Conservation (phyloP, 1,140 invertebrate species). For the Apolygus lucorum region DNA sequence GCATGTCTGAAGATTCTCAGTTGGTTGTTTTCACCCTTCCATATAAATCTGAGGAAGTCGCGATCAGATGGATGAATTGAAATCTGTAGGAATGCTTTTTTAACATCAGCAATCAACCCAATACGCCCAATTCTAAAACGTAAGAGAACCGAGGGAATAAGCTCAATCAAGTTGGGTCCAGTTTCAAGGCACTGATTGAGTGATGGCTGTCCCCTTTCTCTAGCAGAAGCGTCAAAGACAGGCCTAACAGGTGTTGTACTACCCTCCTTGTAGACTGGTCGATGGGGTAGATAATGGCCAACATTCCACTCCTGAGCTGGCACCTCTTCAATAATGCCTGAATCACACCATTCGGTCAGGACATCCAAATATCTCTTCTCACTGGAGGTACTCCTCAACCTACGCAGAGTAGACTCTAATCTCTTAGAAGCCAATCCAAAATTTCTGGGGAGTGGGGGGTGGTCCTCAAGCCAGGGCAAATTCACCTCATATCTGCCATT, state of each 20-base stretch:
- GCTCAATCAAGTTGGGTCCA: background rate
- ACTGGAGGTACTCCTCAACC: too few relatives aligned
- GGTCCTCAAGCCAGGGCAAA: too few relatives aligned
- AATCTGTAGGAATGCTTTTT: background rate
- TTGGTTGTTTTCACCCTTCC: too few relatives aligned
- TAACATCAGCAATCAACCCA: background rate
- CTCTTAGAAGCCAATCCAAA: too few relatives aligned
- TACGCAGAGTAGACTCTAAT: too few relatives aligned
- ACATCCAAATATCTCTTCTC: too few relatives aligned
- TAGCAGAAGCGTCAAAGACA: background rate
- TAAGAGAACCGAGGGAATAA: background rate
- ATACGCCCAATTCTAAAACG: background rate
- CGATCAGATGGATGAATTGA: background rate
- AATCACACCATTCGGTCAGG: too few relatives aligned
- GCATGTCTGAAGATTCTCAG: too few relatives aligned
- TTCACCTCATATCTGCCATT: too few relatives aligned
- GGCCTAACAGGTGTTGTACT: background rate
- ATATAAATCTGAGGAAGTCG: background rate
- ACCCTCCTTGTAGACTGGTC: background rate
- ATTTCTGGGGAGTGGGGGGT: too few relatives aligned
- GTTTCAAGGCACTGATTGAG: background rate
- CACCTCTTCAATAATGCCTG: too few relatives aligned
- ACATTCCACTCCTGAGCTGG: too few relatives aligned
- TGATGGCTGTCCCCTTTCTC: background rate
- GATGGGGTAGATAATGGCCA: background rate